phyloP scores from a whole-genome alignment of 2,113 vertebrate species.

The Notothenia rossii region DNA sequence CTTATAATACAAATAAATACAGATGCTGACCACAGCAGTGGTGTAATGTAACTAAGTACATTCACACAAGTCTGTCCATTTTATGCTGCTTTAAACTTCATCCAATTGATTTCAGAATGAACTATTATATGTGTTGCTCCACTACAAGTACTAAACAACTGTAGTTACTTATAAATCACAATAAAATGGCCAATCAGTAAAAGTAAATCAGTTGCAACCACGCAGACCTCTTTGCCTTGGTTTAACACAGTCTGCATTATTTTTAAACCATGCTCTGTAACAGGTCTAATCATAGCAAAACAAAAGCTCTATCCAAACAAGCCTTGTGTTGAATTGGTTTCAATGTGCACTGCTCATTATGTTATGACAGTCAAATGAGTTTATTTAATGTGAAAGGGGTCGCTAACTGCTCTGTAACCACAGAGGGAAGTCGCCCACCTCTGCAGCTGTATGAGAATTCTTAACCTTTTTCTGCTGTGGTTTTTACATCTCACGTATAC shows the following conservation, averaged over 20 bases:
- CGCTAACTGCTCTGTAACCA: slow-evolving; percentile 22
- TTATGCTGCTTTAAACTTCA: not conserved
- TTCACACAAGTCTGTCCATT: not conserved
- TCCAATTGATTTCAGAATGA: too few relatives aligned
- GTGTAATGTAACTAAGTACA: not conserved
- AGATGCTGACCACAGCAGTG: not conserved
- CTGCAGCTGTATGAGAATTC: slow-evolving; percentile 13
- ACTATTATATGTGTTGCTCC: not conserved
- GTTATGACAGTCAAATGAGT: slow-evolving; percentile 3
- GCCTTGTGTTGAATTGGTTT: not conserved
- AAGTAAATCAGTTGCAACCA: not conserved
- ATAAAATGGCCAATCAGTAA: not conserved
- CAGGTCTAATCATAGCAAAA: not conserved
- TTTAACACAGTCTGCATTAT: too few relatives aligned
- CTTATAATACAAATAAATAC: slow-evolving; percentile 4
- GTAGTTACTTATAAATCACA: not conserved
- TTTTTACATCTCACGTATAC: not conserved
- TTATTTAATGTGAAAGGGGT: not conserved
- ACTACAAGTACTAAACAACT: not conserved
- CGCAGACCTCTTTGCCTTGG: not conserved
- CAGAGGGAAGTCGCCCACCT: not conserved
- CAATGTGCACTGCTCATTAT: not conserved
- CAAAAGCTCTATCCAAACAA: not conserved
- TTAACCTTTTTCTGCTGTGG: slow-evolving; percentile 23
- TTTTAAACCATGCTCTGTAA: too few relatives aligned